phyloP scores from a whole-genome alignment of 1,140 invertebrate genomes.

The Drosophila ercepeae region DNA sequence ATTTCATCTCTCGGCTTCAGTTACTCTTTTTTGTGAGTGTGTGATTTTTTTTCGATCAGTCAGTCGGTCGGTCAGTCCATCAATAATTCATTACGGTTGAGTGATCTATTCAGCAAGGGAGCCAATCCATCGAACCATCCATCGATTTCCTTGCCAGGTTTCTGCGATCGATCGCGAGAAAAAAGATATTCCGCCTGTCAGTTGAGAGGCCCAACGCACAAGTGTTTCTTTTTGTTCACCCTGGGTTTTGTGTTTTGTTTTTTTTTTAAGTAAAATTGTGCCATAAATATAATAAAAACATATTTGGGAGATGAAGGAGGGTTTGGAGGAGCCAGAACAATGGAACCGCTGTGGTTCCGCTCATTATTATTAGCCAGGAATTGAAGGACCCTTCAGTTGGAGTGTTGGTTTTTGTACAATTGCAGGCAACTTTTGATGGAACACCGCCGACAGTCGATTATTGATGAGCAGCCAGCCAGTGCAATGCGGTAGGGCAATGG shows the following conservation, averaged over 20 bases:
- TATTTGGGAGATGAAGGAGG: constrained; percentile 9
- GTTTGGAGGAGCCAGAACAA: constrained; percentile 41
- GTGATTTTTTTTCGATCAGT: constrained; percentile 27
- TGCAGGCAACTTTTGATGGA: constrained; percentile 63
- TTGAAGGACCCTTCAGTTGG: constrained; percentile 71
- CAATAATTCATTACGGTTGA: constrained; percentile 77
- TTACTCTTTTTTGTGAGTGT: constrained; percentile 26
- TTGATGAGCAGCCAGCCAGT: constrained; percentile 37
- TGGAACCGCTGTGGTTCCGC: constrained; percentile 61
- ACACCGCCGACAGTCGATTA: constrained; percentile 33
- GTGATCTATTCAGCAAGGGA: constrained; percentile 69
- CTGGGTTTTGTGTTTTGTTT: background rate
- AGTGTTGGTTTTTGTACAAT: constrained; percentile 72
- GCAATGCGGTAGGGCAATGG: constrained; percentile 68
- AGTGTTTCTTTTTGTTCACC: constrained; percentile 60
- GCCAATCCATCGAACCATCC: constrained; percentile 32
- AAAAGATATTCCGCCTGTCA: constrained; percentile 81
- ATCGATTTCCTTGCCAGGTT: background rate
- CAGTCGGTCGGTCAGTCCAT: constrained; percentile 39
- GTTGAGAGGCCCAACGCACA: constrained; percentile 42
- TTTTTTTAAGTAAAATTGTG: constrained; percentile 66
- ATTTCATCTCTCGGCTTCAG: constrained; percentile 27
- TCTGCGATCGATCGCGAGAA: constrained; percentile 61
- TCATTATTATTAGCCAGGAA: constrained; percentile 70
- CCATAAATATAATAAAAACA: constrained; percentile 80